phyloP scores from a whole-genome alignment of 2,888 invertebrate genomes.

The Drosophila hamatofila region DNA sequence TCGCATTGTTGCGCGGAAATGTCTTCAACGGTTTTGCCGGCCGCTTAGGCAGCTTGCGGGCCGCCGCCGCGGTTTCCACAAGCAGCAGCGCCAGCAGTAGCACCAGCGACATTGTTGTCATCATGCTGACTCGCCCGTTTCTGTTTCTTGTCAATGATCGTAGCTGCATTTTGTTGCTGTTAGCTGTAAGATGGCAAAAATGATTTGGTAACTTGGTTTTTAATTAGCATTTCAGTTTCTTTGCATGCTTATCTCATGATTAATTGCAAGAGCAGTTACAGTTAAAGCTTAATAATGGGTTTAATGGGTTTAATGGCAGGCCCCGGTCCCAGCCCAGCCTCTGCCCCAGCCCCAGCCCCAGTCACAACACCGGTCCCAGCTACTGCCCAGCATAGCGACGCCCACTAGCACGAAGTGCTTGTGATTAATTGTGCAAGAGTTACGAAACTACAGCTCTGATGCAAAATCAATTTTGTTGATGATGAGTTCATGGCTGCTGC shows the following conservation, averaged over 20 bases:
- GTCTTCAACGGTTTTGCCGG: conserved; percentile 84
- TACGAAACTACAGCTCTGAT: conserved; percentile 52
- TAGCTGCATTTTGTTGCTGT: conserved; percentile 57
- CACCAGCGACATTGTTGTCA: conserved; percentile 53
- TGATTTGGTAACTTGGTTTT: conserved; percentile 69
- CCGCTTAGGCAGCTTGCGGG: conserved; percentile 83
- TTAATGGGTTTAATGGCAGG: conserved; percentile 50
- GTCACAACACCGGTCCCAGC: conserved; percentile 11
- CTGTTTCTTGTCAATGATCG: conserved; percentile 70
- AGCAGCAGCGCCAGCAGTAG: conserved; percentile 62
- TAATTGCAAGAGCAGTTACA: conserved; percentile 73
- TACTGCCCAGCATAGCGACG: conserved; percentile 51
- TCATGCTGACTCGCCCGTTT: conserved; percentile 72
- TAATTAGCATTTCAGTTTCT: conserved; percentile 72
- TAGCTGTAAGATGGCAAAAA: conserved; percentile 48
- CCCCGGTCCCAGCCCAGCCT: conserved; percentile 15
- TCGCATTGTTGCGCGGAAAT: conserved; percentile 84
- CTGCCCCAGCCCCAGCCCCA: conserved; percentile 21
- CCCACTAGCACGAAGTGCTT: conserved; percentile 67
- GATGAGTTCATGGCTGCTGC: conserved; percentile 36
- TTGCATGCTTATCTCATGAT: conserved; percentile 76
- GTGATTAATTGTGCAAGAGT: conserved; percentile 71
- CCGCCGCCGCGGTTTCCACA: conserved; percentile 77
- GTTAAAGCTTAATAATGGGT: conserved; percentile 74
- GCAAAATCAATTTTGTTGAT: conserved; percentile 70